Conservation (phyloP, 2,113 vertebrate species). For the Coreoperca whiteheadi region DNA sequence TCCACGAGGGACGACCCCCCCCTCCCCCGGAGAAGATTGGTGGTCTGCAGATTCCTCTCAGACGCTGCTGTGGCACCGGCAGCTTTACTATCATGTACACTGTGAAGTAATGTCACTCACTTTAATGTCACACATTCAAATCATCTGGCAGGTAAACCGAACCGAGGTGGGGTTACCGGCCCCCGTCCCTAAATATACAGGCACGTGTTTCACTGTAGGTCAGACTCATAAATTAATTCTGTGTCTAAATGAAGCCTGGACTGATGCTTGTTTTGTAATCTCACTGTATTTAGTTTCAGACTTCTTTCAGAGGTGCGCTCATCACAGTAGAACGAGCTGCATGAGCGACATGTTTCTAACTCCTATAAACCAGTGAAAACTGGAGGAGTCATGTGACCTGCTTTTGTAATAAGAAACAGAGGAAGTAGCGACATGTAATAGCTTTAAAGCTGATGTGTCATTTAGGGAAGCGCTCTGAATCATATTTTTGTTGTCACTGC, state of each 20-base stretch:
- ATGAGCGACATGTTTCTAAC: no score
- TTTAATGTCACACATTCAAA: background rate
- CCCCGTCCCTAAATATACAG: background rate
- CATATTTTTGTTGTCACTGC: background rate
- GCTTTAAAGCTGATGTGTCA: background rate
- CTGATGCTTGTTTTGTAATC: background rate
- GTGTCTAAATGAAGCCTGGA: no score
- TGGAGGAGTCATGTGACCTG: background rate
- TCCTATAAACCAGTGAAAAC: background rate
- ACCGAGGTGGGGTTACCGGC: background rate
- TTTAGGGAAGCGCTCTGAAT: background rate
- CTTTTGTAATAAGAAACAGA: background rate
- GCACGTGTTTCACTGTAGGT: background rate
- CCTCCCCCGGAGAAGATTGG: no score
- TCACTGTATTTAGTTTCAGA: background rate
- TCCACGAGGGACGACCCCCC: background rate
- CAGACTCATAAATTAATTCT: background rate
- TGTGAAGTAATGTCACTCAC: background rate
- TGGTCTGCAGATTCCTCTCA: background rate
- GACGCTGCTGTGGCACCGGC: background rate
- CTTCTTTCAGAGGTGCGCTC: background rate
- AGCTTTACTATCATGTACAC: background rate
- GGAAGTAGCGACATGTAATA: background rate
- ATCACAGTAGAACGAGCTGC: no score
- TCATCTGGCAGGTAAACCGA: background rate